Base-by-base conservation (phyloP, 2,888 invertebrate genomes). In the Dioctria linearis region DNA sequence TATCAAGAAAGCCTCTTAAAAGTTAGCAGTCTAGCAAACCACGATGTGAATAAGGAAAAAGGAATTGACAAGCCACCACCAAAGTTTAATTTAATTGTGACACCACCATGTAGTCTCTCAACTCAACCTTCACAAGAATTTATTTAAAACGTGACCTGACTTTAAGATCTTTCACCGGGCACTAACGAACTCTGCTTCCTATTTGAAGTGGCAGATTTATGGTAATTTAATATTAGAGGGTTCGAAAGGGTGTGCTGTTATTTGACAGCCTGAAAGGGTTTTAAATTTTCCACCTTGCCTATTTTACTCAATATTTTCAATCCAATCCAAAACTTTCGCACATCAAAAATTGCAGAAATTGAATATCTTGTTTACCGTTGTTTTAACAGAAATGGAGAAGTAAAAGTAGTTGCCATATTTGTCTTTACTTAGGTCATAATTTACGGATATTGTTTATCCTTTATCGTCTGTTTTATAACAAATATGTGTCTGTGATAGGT, bases 31-130 rank as follows among this genome's bases (percentile, higher is more conserved):
- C 57, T 51, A 57, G 39, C 59, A 51, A 13, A 57, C 73, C 57
- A 39, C 42, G 59, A 13, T 39, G 42, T 25, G 25, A 2, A 25
- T 25, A 25, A 2, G 25, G 13, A 25, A 57, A 51, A 73, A 73
- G 57, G 73, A 73, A 73, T 73, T 73, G 73, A 73, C 73, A 73
- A 73, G 81, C 65, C 54, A 78, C 81, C 65, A 78, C 63, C 78
- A 71, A 81, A 81, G 81, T 81, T 81, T 81, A 81, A 81, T 81
- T 81, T 81, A 81, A 81, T 81, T 81, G 81, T 81, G 78, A 71
- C 81, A 71, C 65, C 81, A 71, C 43, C 65, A 63, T 51, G 13
- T 25, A 25, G 25, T 25, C 25, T 25, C 25, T 25, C 25, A 25
- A 25, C 80, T 49, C 46, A 78, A 25, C 43, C 39, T 46, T 59